Base-by-base conservation (phyloP, 1,140 invertebrate species). In the Bradysia coprophila region DNA sequence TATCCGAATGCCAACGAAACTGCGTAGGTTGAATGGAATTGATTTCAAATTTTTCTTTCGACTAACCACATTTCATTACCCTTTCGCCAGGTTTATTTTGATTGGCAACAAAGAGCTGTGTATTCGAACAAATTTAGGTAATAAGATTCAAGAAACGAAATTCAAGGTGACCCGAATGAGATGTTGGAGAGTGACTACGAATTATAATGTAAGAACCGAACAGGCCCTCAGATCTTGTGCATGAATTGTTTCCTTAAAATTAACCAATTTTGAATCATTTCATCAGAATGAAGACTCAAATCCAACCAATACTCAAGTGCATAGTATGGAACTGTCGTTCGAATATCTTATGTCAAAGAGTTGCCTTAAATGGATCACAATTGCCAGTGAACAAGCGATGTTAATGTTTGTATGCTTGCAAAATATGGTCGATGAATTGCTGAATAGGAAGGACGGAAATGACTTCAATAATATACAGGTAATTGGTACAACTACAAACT, bases 291-390 rank as follows among this genome's bases (percentile, higher is more conserved):
- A 58, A 48, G 45, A 21, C 42, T 23, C 45, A 36, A 9, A 41
- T 43, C 24, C 15, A 20, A 20, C 28, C 34, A 13, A 53, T 63
- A n/a, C 55, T 8, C 51, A n/a, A 46, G 44, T 41, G 32, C 51
- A 59, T 19, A 55, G 59, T 45, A 65, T 88, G 45, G 88, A 96
- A 61, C 61, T 97, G 13, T 89, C 90, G 0, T 95, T 96, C 66
- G 92, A 97, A 66, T 97, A 97, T 70, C 68, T 96, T 13, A 78
- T 94, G 61, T 77, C 78, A n/a, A 90, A 83, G 63, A 86, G 94
- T 54, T 80, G 81, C 38, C 64, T 96, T 39, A 79, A 89, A 51
- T 95, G 91, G 92, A 81, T 97, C 21, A 91, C 83, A 10, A 73
- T 97, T 43, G 71, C 72, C 28, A 94, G 86, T 50, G 76, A 86